These are phyloP conservation scores for Steromphala cineraria DNA, from an alignment of 2,888 invertebrate species.

Conservation along the genomic window DNA sequence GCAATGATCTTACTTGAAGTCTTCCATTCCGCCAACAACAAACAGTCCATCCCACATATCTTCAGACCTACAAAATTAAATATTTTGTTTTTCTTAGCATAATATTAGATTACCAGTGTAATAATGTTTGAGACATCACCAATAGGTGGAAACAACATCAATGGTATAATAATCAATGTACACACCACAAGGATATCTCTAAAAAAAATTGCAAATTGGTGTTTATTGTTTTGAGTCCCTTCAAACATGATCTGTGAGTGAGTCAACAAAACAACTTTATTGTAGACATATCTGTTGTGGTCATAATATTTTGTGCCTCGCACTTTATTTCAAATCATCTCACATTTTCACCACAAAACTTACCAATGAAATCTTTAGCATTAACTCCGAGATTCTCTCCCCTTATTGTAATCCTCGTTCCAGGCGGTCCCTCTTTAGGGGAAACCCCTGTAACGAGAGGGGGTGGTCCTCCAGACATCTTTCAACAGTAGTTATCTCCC, in stretches of 20 bases:
- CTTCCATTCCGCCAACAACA: constrained; percentile 97
- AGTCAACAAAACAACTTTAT: too few relatives aligned
- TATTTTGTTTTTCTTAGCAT: not conserved
- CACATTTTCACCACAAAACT: constrained; percentile 33
- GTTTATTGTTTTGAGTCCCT: too few relatives aligned
- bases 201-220: too few relatives aligned
- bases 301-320: not conserved
- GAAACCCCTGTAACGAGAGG: constrained; percentile 85
- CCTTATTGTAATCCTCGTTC: constrained; percentile 93
- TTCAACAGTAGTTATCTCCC: not conserved
- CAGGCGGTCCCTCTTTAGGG: constrained; percentile 98
- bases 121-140: too few relatives aligned
- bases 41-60: constrained; percentile 96
- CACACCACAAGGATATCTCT: too few relatives aligned
- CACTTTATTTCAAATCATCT: too few relatives aligned
- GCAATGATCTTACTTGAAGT: constrained; percentile 97
- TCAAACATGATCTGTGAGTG: too few relatives aligned
- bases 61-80: constrained; percentile 82
- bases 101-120: not conserved
- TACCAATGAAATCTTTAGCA: constrained; percentile 90
- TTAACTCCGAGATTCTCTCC: constrained; percentile 95
- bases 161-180: too few relatives aligned
- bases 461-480: constrained; percentile 11
- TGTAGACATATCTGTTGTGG: not conserved
- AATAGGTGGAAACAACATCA: too few relatives aligned